These are phyloP conservation scores for Xiphophorus maculatus DNA, from an alignment of 2,113 vertebrate genomes.

Conservation along the genomic window DNA sequence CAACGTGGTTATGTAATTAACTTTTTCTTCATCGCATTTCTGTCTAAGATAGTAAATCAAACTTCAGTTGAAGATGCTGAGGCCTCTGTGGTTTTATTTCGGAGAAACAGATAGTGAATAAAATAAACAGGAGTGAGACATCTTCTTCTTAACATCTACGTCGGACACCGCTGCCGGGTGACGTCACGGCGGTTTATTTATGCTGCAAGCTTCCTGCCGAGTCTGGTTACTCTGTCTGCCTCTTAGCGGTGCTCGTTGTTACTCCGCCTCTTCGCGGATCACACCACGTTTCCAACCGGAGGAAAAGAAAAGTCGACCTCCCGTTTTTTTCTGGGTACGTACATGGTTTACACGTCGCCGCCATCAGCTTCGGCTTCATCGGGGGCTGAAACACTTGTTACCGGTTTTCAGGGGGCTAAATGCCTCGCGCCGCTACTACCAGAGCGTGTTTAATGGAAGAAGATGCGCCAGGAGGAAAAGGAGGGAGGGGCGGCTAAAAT, in stretches of 20 bases:
- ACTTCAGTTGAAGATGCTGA: background rate
- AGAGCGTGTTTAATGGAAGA: slow-evolving; percentile 20
- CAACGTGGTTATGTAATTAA: background rate
- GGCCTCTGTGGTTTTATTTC: background rate
- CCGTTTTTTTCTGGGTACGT: slow-evolving; percentile 51
- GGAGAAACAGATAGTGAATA: background rate
- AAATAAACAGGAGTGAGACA: slow-evolving; percentile 34
- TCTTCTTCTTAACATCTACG: slow-evolving; percentile 27
- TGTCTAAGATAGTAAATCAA: background rate
- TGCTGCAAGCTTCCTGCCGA: slow-evolving; percentile 49
- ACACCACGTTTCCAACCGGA: background rate
- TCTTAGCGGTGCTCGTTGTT: background rate
- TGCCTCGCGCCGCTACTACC: background rate
- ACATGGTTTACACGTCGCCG: background rate
- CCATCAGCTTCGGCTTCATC: background rate
- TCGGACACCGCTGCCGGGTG: slow-evolving; percentile 18
- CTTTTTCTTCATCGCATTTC: background rate
- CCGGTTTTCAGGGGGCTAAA: background rate
- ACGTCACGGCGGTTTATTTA: slow-evolving; percentile 53
- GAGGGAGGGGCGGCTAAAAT: slow-evolving; percentile 6
- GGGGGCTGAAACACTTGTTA: background rate
- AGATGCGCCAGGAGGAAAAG: slow-evolving; percentile 27
- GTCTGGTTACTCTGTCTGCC: slow-evolving; percentile 18
- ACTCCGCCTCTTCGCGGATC: background rate
- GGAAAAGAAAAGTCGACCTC: slow-evolving; percentile 14